Conservation (phyloP, 2,113 vertebrate species). For the Myrmecophaga tridactyla region DNA sequence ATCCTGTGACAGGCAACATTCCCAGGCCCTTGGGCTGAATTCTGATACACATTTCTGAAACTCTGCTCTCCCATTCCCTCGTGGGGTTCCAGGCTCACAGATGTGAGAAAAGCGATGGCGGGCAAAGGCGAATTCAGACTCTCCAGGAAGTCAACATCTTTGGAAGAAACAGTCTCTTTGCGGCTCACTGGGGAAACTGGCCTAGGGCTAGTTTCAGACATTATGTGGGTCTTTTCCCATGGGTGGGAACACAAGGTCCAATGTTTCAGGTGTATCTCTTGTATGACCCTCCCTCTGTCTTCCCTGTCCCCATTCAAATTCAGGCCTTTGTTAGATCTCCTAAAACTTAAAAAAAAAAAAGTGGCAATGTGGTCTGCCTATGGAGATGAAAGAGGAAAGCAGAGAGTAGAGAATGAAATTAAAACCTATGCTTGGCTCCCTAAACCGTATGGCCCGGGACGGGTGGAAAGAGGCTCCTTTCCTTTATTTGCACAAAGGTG, state of each 20-base stretch:
- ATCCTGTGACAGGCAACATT: neutral
- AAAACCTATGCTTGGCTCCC: neutral
- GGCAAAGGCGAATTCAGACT: neutral
- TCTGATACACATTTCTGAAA: neutral
- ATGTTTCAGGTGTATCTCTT: neutral
- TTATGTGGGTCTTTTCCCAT: neutral
- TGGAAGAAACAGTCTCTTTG: neutral
- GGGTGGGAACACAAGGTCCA: neutral
- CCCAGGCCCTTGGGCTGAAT: neutral
- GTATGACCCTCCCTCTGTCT: neutral
- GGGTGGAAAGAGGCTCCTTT: neutral
- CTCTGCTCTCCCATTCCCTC: neutral
- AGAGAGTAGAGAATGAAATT: neutral
- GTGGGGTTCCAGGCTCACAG: neutral
- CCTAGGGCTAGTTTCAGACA: neutral
- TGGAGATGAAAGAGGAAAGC: too few species aligned
- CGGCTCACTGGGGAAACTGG: neutral
- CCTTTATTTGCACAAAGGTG: neutral
- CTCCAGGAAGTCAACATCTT: neutral
- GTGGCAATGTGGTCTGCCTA: too few species aligned
- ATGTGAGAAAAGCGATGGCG: neutral
- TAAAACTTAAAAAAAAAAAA: too few species aligned
- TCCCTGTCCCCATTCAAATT: neutral
- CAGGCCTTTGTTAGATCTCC: neutral
- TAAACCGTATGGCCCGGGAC: neutral